phyloP scores from a whole-genome alignment of 2,888 invertebrate genomes.

The Oscheius sp. region DNA sequence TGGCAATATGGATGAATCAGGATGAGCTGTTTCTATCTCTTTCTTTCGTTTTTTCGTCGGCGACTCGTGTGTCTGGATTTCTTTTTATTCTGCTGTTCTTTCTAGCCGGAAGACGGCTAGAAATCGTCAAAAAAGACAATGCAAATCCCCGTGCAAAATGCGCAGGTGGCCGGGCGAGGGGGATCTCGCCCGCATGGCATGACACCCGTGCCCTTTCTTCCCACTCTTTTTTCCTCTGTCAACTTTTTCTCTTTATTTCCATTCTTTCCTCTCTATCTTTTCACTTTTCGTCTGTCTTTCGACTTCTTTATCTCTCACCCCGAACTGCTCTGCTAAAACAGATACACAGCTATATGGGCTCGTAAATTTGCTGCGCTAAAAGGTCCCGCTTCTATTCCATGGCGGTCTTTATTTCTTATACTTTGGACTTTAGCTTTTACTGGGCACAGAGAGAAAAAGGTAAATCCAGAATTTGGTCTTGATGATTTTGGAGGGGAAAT shows the following conservation, averaged over 20 bases:
- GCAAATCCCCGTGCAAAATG: not conserved
- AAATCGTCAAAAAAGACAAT: too few relatives aligned
- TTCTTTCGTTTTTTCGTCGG: too few relatives aligned
- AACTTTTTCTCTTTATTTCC: not conserved
- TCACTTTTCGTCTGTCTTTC: not conserved
- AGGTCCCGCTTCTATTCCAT: not conserved
- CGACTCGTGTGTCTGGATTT: too few relatives aligned
- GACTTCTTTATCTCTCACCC: not conserved
- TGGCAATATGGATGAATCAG: too few relatives aligned
- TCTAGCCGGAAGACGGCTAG: too few relatives aligned
- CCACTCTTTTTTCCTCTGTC: not conserved
- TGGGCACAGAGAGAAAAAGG: too few relatives aligned
- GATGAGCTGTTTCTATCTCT: too few relatives aligned
- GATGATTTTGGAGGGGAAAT: too few relatives aligned
- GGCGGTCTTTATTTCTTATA: constrained; percentile 24
- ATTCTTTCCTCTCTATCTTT: not conserved
- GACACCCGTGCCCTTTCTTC: not conserved
- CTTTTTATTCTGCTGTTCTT: too few relatives aligned
- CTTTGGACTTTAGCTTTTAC: not conserved
- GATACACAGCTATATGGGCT: constrained; percentile 26
- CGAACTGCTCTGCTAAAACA: constrained; percentile 17
- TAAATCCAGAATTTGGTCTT: not conserved
- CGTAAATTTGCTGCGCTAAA: constrained; percentile 34
- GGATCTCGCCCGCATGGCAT: too few relatives aligned
- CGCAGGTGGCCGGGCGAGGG: not conserved